phyloP scores from a whole-genome alignment of 2,888 invertebrate genomes.

The Lacanobia wlatinum region DNA sequence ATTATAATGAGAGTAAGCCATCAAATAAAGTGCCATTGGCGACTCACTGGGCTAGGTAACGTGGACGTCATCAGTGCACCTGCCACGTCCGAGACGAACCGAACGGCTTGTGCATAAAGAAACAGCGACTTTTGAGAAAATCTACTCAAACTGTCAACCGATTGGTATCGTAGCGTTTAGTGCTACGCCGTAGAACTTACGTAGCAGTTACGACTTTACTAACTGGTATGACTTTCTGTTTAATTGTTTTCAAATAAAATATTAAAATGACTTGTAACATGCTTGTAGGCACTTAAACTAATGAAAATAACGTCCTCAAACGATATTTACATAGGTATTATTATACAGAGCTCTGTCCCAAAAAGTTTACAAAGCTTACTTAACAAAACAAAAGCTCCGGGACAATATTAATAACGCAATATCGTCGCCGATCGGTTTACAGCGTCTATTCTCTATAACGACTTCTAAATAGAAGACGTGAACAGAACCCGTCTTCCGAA shows the following conservation, averaged over 20 bases:
- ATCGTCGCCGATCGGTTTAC: constrained; percentile 83
- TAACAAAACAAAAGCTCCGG: constrained; percentile 78
- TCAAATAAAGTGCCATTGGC: constrained; percentile 75
- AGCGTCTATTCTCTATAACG: constrained; percentile 85
- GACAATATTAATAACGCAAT: constrained; percentile 81
- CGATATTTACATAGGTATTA: constrained; percentile 30
- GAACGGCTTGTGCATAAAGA: constrained; percentile 35
- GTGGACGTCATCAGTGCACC: constrained; percentile 70
- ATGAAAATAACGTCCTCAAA: constrained; percentile 34
- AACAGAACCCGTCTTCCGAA: constrained; percentile 86
- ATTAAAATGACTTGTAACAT: background rate
- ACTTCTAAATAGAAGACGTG: constrained; percentile 87
- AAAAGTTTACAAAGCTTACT: constrained; percentile 74
- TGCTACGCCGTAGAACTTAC: constrained; percentile 59
- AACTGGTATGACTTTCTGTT: constrained; percentile 3
- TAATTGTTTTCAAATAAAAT: background rate
- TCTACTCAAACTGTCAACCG: constrained; percentile 11
- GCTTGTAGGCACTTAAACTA: constrained; percentile 16
- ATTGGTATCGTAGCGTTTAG: constrained; percentile 12
- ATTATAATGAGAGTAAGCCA: constrained; percentile 71
- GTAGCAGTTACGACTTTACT: constrained; percentile 33
- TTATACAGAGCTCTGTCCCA: constrained; percentile 62
- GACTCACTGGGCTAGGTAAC: constrained; percentile 68
- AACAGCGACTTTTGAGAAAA: constrained; percentile 34
- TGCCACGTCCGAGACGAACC: constrained; percentile 59